Base-by-base conservation (phyloP, 2,888 invertebrate genomes). In the Andrena bicolor region DNA sequence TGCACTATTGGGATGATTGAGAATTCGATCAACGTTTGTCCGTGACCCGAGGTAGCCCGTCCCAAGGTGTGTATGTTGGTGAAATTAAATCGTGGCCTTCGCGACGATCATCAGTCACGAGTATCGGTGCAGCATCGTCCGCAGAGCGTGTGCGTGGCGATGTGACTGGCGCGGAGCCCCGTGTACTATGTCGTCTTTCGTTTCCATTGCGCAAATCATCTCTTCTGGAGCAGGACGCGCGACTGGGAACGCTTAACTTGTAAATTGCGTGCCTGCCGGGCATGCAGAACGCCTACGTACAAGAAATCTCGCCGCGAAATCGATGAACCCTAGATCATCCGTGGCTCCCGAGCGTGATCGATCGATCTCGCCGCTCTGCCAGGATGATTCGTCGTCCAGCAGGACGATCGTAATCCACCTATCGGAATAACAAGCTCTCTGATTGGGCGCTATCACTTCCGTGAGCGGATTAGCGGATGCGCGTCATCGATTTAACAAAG, bases 161-260 rank as follows among this genome's bases (percentile, higher is more conserved):
- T 80, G 80, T 82, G 89, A 87, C 87, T 90, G 76, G 85, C 82
- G 75, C 83, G 84, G 87, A 86, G 83, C 70, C 72, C 51, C 56
- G 20, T 26, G 20, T 10, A 13, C n/a, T 68, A 69, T 79, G 76
- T 76, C 84, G 83, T 73, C 81, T 90, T 86, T 86, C 90, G 86
- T 83, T 91, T 89, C 89, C 88, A 85, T 90, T 88, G 88, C 90
- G 90, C 91, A 89, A 91, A 91, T 91, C 90, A 90, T 90, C 86
- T 84, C 81, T 83, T 81, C 77, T 82, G 80, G 72, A 79, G 83
- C 73, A 60, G 61, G 35, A 69, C 78, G 78, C 82, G 69, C 80
- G 87, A 76, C 68, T 83, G 82, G 82, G 84, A 87, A 86, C 84
- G 88, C 82, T 89, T 86, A 88, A 86, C 87, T 90, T 89, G 89